Conservation (phyloP, 2,888 invertebrate genomes). For the Idaea dimidiata region DNA sequence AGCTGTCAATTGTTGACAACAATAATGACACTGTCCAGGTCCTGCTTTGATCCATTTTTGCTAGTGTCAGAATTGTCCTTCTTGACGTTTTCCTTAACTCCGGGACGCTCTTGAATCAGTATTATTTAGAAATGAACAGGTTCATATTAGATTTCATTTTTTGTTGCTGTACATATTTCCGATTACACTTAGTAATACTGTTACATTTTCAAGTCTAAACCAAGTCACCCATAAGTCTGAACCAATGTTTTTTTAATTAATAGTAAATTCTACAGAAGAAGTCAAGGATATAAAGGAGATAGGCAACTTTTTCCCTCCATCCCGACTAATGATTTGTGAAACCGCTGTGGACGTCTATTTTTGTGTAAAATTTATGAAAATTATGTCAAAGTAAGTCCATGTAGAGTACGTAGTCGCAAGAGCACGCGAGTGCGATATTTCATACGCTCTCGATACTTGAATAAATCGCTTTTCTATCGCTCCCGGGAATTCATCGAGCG, state of each 20-base stretch:
- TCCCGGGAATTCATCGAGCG: constrained; percentile 53
- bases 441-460: constrained; percentile 40
- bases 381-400: background rate
- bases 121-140: no score
- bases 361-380: background rate
- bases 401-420: constrained; percentile 12
- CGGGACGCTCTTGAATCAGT: background rate
- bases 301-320: no score
- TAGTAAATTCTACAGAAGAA: no score
- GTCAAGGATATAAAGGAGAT: no score
- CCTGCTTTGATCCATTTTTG: background rate
- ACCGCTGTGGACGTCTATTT: background rate
- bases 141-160: no score
- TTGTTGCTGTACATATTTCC: no score
- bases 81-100: background rate
- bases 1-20: background rate
- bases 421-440: constrained; percentile 29
- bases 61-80: background rate
- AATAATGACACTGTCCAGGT: background rate
- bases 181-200: no score
- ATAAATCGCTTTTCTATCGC: constrained; percentile 65
- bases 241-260: no score
- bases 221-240: no score
- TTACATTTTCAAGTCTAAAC: no score
- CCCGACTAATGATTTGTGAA: no score